Evolutionary conservation across 2,113 vertebrate species (phyloP).

Genomic region (Neofelis nebulosa): DNA sequence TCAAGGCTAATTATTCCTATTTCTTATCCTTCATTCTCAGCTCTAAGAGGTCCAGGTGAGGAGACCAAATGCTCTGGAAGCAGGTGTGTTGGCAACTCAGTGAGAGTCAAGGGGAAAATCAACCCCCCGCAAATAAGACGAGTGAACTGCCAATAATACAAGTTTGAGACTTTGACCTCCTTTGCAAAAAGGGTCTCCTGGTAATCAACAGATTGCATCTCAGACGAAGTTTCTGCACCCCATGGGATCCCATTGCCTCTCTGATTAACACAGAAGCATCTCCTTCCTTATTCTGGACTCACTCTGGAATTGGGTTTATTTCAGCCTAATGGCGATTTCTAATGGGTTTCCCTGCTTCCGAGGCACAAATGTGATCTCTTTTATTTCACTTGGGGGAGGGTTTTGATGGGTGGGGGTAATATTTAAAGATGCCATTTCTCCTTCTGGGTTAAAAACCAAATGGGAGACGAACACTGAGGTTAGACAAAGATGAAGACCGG

Average conservation of each 20-base stretch:
- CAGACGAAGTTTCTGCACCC: neutral
- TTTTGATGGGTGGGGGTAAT: neutral
- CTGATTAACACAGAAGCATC: slow-evolving; percentile 38
- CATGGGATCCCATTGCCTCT: neutral
- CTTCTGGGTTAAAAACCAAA: neutral
- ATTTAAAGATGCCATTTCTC: neutral
- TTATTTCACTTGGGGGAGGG: neutral
- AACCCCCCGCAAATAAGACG: slow-evolving; percentile 27
- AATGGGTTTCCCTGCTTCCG: neutral
- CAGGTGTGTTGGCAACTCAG: slow-evolving; percentile 49
- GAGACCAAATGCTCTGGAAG: neutral
- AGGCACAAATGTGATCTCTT: neutral
- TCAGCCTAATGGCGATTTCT: neutral
- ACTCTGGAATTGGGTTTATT: slow-evolving; percentile 11
- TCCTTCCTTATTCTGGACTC: neutral
- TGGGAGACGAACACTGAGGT: neutral
- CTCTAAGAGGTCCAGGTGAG: slow-evolving; percentile 30
- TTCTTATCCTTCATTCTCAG: slow-evolving; percentile 33
- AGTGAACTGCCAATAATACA: neutral
- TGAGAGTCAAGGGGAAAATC: slow-evolving; percentile 37
- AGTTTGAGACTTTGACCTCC: neutral
- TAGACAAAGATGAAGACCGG: neutral
- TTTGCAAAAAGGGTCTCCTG: neutral
- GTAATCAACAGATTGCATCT: slow-evolving; percentile 54
- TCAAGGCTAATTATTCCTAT: neutral